Evolutionary conservation across 1,140 invertebrate species (phyloP).

Genomic region (Bombus picipes): DNA sequence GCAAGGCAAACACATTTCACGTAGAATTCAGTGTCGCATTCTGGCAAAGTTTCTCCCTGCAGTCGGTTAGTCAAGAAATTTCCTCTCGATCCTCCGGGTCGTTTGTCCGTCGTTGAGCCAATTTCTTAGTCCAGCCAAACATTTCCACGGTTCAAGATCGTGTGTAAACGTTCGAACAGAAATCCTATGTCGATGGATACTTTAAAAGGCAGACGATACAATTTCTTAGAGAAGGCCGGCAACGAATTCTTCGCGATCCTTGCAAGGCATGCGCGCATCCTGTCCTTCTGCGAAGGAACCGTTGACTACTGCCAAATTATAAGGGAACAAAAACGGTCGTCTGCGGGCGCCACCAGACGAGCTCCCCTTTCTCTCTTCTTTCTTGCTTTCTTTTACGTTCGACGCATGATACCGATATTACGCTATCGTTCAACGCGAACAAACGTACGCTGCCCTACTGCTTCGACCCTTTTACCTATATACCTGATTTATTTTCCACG

Average conservation of each 20-base stretch:
- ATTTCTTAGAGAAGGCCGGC: slow-evolving; percentile 28
- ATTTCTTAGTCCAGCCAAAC: neutral
- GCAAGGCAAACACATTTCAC: neutral
- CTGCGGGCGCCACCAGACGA: slow-evolving; percentile 55
- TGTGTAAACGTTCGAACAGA: neutral
- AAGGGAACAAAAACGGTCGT: slow-evolving; percentile 51
- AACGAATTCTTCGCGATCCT: slow-evolving; percentile 41
- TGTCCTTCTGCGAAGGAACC: slow-evolving; percentile 36
- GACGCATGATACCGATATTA: slow-evolving; percentile 25
- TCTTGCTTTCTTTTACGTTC: neutral
- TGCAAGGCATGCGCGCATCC: slow-evolving; percentile 43
- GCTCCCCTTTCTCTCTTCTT: slow-evolving; percentile 2
- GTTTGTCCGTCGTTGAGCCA: neutral
- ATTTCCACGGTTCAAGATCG: neutral
- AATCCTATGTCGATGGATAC: slow-evolving; percentile 1
- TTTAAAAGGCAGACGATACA: slow-evolving; percentile 48
- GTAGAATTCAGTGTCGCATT: neutral
- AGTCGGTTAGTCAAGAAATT: neutral
- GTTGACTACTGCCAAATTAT: slow-evolving; percentile 51
- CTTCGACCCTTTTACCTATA: neutral
- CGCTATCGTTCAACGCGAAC: slow-evolving; percentile 15
- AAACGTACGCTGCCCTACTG: neutral
- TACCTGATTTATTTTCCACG: neutral
- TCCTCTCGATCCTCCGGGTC: neutral
- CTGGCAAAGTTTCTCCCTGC: neutral